Base-by-base conservation (phyloP, 2,888 invertebrate genomes). In the Dryococelus australis region DNA sequence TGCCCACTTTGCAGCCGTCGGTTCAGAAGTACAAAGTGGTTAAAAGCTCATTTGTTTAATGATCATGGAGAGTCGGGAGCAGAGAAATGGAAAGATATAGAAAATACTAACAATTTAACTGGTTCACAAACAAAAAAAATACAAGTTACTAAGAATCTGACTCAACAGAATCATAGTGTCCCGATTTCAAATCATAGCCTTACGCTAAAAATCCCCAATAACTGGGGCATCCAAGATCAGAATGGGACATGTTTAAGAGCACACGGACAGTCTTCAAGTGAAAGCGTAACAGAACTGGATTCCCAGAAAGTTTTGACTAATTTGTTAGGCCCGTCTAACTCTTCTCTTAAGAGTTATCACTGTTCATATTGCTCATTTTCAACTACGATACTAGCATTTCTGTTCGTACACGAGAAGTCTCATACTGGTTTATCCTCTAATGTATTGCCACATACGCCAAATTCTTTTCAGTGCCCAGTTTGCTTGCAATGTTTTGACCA, bases 331-430 rank as follows among this genome's bases (percentile, higher is more conserved):
- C 91, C 93, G 9, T 94, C 94, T n/a, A 94, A 94, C 65, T 91
- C 93, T 51, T 92, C 92, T 92, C 91, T 95, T 89, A 97, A 97
- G 92, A 96, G 96, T 89, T 98, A 98, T 93, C 96, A 97, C 89
- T 98, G 98, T 93, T 96, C 97, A 83, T 96, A 96, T 92, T 98
- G 98, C 92, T 96, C 97, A 87, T 98, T 98, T 92, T 96, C 97
- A 83, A 98, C 98, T 78, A 96, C 97, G 89, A 96, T 98, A 91
- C 94, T 98, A 90, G 98, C 98, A 87, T 97, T 98, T 91, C 94
- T 98, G 90, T 98, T 97, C 92, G 97, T 98, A 86, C 98, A 98
- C 93, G 98, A 98, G 92, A 95, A 97, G 90, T 97, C 97, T 81
- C 98, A 98, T 92, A 93, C 93, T 92, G 89, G 89, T 91, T 89